Evolutionary conservation across 2,797 vertebrate species (phyloP), one percentile per base, ranked within the genome.

Genomic region (Gobio occitaniae): DNA sequence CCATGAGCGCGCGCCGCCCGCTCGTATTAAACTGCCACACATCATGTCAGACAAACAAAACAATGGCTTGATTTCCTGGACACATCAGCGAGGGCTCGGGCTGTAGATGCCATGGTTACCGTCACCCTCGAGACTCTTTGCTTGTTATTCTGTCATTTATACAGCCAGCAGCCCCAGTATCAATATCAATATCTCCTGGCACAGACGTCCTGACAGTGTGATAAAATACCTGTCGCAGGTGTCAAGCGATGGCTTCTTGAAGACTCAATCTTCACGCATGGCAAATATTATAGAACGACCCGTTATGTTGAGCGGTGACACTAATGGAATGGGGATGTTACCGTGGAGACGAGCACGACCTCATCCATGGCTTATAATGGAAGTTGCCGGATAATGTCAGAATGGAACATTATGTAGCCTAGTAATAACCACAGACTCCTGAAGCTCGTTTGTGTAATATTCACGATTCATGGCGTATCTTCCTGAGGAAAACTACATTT

Each of bases 201-300:
- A 75, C 36, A 50, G 63, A 70, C 69, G 19, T 74, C 78, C 84
- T 80, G 85, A 78, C 88, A 81, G 80, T 12, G 32, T 84, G 77
- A 68, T 86, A 71, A 88, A 87, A 86, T 65, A 88, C 68, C 85
- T 87, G 87, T 89, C 85, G 74, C 15, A 87, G 52, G 61, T 79
- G 77, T 79, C 80, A 77, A 80, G 78, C 16, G 56, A 83, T 36
- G 48, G 66, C 36, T 54, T 54, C 61, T 63, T 79, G n/a, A 82
- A 79, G 52, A 83, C 83, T 54, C 66, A n/a, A 11, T 78, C 61
- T 38, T 65, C 54, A 29, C 2, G 32, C 74, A 66, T 61, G n/a
- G 50, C 48, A 84, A 48, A 79, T 59, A 63, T 76, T 77, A 71
- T 21, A 65, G 29, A 65, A 41, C 71, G 63, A 50, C 38, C 29